A percentile compares a stretch with the other conserved stretches of the same genome.
phyloP scores from a whole-genome alignment of 2,888 invertebrate genomes.

The Microlaimidae sp. region DNA sequence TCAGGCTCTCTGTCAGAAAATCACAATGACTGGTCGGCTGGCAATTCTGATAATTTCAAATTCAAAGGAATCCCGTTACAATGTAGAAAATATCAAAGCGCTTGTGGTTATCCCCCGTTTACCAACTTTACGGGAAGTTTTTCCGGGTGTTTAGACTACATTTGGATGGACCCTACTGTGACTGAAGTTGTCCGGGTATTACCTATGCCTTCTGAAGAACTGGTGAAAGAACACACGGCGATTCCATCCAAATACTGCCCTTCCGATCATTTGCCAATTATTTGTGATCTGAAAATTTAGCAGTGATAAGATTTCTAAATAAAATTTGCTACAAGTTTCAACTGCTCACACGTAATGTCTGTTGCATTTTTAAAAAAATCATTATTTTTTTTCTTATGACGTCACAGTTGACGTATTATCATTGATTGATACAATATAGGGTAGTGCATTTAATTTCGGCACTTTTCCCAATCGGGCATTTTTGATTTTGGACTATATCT shows the following conservation, averaged over 20 bases:
- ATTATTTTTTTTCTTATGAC: no score
- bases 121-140: conserved; percentile 2
- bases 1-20: neutral
- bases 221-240: conserved; percentile 54
- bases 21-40: neutral
- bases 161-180: neutral
- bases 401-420: no score
- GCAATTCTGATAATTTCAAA: neutral
- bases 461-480: no score
- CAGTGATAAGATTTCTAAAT: no score
- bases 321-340: no score
- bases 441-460: no score
- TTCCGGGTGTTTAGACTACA: conserved; percentile 4
- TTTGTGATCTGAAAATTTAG: conserved; percentile 52
- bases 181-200: conserved; percentile 45
- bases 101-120: no score
- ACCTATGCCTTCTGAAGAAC: conserved; percentile 59
- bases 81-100: no score
- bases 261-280: conserved; percentile 74
- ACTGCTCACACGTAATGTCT: no score
- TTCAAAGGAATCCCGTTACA: neutral
- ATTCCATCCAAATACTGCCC: conserved; percentile 75
- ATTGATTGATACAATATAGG: no score
- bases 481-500: no score
- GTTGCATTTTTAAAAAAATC: no score